These are phyloP conservation scores for Recurvirostra avosetta DNA, from an alignment of 2,113 vertebrate species.

Conservation along the genomic window DNA sequence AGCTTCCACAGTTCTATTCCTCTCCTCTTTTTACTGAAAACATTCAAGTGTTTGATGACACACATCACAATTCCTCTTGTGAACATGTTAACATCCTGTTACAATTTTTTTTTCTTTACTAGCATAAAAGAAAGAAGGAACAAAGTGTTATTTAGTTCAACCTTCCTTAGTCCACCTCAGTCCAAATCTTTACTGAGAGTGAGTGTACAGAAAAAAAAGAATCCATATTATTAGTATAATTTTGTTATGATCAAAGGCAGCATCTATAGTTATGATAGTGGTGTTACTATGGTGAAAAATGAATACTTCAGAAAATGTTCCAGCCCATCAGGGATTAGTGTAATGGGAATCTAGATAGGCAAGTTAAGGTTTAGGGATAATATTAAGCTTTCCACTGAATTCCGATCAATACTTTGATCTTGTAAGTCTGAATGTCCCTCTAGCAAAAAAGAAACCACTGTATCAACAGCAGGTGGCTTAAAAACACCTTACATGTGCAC, in stretches of 20 bases:
- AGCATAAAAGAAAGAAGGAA: neutral
- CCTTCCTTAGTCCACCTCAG: neutral
- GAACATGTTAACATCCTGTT: neutral
- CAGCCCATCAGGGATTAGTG: neutral
- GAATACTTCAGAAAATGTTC: neutral
- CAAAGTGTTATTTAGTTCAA: neutral
- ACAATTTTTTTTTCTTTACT: neutral
- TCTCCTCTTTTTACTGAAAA: neutral
- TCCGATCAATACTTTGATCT: neutral
- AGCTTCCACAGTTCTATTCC: neutral
- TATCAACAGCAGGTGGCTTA: conserved; percentile 24
- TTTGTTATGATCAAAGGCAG: neutral
- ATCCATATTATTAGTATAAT: neutral
- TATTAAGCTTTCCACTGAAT: neutral
- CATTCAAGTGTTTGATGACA: neutral
- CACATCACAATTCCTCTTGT: neutral
- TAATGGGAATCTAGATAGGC: neutral
- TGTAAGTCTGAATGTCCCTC: neutral
- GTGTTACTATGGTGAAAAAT: neutral
- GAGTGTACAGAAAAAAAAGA: neutral
- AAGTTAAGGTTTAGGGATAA: neutral
- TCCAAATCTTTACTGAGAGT: neutral
- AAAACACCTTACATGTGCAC: conserved; percentile 11
- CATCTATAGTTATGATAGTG: neutral
- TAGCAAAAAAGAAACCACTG: neutral